Percentiles rank a stretch among this genome's conserved stretches.
phyloP scores from a whole-genome alignment of 1,140 invertebrate genomes.

The Euschistus heros region DNA sequence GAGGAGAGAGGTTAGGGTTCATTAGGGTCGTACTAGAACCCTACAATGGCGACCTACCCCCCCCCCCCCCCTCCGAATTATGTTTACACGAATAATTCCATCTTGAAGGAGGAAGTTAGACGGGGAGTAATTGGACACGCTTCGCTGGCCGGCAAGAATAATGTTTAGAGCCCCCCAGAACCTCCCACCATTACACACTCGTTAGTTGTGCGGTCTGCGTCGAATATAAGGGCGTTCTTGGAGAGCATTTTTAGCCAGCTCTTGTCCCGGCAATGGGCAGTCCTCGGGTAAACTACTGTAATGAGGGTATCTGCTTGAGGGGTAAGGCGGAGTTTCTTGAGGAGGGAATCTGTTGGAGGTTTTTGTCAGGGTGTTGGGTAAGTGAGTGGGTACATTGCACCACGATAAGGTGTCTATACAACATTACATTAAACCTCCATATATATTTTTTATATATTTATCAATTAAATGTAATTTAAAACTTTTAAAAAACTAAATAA shows the following conservation, averaged over 20 bases:
- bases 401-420: too few species aligned
- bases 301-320: too few species aligned
- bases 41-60: not conserved
- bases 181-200: slow-evolving; percentile 19
- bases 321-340: too few species aligned
- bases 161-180: slow-evolving; percentile 21
- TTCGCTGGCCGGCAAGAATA: slow-evolving; percentile 23
- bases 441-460: too few species aligned
- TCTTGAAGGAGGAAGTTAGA: slow-evolving; percentile 17
- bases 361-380: too few species aligned
- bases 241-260: not conserved
- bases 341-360: too few species aligned
- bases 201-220: slow-evolving; percentile 7
- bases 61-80: slow-evolving; percentile 19
- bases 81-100: slow-evolving; percentile 28
- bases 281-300: too few species aligned
- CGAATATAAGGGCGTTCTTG: not conserved
- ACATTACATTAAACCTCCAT: too few species aligned
- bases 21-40: too few species aligned
- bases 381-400: too few species aligned
- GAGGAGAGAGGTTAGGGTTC: not conserved
- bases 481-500: too few species aligned
- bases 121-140: slow-evolving; percentile 14
- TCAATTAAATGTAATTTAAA: too few species aligned
- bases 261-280: not conserved